Evolutionary conservation across 2,888 invertebrate genomes (phyloP).

Genomic region (Diploptera punctata): DNA sequence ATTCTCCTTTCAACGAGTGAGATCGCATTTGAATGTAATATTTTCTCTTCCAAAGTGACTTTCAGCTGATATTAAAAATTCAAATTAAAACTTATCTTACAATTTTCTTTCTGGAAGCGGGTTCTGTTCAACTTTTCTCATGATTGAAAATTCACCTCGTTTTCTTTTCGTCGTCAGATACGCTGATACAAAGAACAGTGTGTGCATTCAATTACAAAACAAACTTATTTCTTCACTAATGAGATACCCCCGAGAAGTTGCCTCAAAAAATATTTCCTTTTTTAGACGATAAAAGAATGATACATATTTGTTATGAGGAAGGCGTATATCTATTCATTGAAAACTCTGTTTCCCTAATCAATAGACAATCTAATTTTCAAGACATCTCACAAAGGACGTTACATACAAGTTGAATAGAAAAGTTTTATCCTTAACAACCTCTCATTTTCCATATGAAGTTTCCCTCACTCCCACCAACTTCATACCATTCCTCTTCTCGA

Average conservation of each 20-base stretch:
- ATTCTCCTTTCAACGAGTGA: no score
- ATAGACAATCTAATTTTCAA: slow-evolving; percentile 10
- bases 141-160: no score
- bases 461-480: neutral
- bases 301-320: neutral
- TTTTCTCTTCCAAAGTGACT: no score
- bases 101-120: no score
- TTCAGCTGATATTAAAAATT: no score
- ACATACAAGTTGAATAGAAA: slow-evolving; percentile 13
- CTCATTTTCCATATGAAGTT: slow-evolving; percentile 22
- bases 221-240: neutral
- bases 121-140: no score
- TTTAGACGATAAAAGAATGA: neutral
- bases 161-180: no score
- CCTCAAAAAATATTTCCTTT: neutral
- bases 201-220: neutral
- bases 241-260: neutral
- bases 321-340: neutral
- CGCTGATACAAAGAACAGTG: no score
- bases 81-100: no score
- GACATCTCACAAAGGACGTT: slow-evolving; percentile 5
- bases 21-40: no score
- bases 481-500: neutral
- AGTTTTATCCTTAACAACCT: slow-evolving; percentile 1
- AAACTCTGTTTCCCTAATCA: neutral